Conservation (phyloP, 2,888 invertebrate genomes). For the Nyleta sp. region DNA sequence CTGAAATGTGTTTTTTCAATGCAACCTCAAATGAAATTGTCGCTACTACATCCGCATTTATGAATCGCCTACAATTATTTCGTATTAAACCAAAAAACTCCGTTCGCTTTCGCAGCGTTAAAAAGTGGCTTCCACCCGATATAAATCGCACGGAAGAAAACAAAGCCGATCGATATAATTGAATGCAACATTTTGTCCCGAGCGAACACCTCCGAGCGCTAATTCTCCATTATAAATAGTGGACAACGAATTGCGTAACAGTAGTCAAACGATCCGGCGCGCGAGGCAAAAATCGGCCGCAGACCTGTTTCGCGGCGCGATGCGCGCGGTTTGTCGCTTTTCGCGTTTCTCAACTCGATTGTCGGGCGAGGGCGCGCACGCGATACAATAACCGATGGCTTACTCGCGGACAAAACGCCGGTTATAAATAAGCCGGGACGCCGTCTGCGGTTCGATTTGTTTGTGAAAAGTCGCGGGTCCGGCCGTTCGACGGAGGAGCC, state of each 20-base stretch:
- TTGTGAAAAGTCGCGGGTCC: conserved; percentile 16
- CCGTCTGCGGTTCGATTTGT: conserved; percentile 10
- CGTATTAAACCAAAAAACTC: neutral
- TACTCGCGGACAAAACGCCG: neutral
- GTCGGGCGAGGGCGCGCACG: too few relatives aligned
- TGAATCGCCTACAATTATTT: neutral
- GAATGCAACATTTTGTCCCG: conserved; percentile 2
- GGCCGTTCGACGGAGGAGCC: conserved; percentile 4
- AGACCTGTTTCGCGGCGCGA: neutral
- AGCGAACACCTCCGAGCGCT: neutral
- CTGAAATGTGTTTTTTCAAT: too few relatives aligned
- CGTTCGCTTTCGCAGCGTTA: neutral
- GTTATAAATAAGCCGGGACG: conserved; percentile 19
- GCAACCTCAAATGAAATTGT: too few relatives aligned
- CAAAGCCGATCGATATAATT: neutral
- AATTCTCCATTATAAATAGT: conserved; percentile 20
- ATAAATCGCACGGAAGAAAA: too few relatives aligned
- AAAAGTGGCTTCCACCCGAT: neutral
- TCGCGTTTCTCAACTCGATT: too few relatives aligned
- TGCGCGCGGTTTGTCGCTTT: too few relatives aligned
- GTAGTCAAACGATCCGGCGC: neutral
- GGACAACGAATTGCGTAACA: neutral
- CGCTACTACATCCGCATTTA: too few relatives aligned
- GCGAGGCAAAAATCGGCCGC: conserved; percentile 4
- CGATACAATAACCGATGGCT: neutral